Base-by-base conservation (phyloP, 1,140 invertebrate species). In the Trachymyrmex cornetzi region DNA sequence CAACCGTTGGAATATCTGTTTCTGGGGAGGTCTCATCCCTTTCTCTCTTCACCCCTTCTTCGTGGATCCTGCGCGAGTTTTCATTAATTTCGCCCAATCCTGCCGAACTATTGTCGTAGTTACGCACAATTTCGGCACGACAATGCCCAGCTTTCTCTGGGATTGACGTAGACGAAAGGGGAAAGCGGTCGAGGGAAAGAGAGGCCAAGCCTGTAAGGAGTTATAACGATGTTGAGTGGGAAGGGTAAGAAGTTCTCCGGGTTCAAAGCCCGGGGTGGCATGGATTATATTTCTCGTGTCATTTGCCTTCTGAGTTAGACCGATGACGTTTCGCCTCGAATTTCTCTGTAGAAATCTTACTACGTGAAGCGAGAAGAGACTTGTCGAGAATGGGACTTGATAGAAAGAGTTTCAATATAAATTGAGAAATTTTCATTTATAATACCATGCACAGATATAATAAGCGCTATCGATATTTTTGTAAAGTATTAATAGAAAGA, bases 21-120 rank as follows among this genome's bases (percentile, higher is more conserved):
- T 69, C 80, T 86, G 66, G 77, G 85, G 86, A 77, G 85, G 53
- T 87, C 82, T 89, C 84, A 79, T 90, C 91, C 86, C 86, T 91
- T 91, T 86, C 86, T 91, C 89, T 86, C 88, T 91, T 87, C 88
- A 64, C 55, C 82, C 91, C 91, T 92, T 92, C 90, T 90, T 90
- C 82, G 89, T 80, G 38, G 55, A 55, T 87, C 66, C 86, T 84
- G 75, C 89, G 87, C 86, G 90, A 94, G 91, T 94, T 94, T 95
- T 95, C 94, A 94, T 95, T 94, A 94, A 94, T 95, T 94, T 94
- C 92, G 84, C 92, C 89, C 90, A 89, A 94, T 94, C 80, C 87
- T 86, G 90, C 91, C 87, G 85, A 94, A 95, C 92, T 95, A 94
- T 94, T 94, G 93, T 94, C 93, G 85, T 93, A 92, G 89, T 94